Evolutionary conservation across 1,140 invertebrate genomes (phyloP), one percentile per base, ranked within the genome.

Genomic region (Andrena cerasifolii): DNA sequence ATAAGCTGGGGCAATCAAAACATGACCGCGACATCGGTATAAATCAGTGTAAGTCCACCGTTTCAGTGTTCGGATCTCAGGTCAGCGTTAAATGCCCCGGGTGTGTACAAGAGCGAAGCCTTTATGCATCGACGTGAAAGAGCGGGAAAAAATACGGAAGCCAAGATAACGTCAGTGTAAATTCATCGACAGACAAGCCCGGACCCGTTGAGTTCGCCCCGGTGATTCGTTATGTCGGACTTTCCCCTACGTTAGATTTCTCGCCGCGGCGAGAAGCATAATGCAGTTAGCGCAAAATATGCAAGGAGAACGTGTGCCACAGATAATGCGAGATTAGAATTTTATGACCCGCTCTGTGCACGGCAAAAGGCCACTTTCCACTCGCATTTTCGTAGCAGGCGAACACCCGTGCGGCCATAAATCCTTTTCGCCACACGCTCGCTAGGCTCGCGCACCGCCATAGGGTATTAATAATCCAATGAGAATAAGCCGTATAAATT

Each of bases 291-390:
- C 51, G 82, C 81, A 63, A 84, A 84, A 84, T 84, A 84, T 84
- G 82, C 82, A 84, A 80, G 62, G 72, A 77, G 83, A 84, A 84
- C 82, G 78, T 84, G 71, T 62, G 71, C 72, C 45, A 49, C 67
- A 80, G 82, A 84, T 83, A 84, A 83, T 83, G 54, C 81, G 56
- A 84, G 82, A 84, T 84, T 84, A 84, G 71, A 79, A 84, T 84
- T 84, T 84, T 84, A 84, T 70, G 54, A 83, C 72, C 78, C 24
- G 82, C 62, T 53, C 74, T 43, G 56, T 67, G 65, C 54, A 51
- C 72, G 72, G 82, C 78, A 80, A 84, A 83, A 84, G 81, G 81
- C 82, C 78, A 76, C 82, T 84, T 84, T 84, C 82, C 54, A 83
- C 72, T 84, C 71, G 82, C 66, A 51, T 84, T 84, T 84, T 84